Evolutionary conservation across 2,113 vertebrate species (phyloP).

Genomic region (Lepisosteus oculatus): DNA sequence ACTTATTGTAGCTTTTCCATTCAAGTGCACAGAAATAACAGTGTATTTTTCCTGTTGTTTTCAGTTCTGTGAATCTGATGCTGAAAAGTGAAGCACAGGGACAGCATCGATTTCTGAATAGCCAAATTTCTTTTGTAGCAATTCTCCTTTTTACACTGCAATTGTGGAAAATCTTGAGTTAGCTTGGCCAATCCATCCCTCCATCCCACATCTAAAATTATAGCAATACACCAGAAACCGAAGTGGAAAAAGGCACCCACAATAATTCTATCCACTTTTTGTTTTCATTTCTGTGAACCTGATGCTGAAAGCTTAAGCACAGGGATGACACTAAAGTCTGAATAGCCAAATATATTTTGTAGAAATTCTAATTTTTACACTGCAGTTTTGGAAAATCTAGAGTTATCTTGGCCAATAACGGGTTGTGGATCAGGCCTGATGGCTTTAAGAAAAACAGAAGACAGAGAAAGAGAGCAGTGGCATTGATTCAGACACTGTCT

Average conservation of each 20-base stretch:
- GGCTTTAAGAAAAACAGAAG: constrained; percentile 39
- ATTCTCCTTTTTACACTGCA: constrained; percentile 41
- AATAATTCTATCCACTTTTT: constrained; percentile 30
- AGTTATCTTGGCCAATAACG: not conserved
- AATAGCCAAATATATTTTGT: not conserved
- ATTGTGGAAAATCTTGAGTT: constrained; percentile 45
- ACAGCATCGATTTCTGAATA: constrained; percentile 41
- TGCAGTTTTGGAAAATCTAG: not conserved
- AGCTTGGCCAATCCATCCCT: constrained; percentile 53
- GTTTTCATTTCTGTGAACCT: not conserved
- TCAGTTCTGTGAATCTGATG: constrained; percentile 45
- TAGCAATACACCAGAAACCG: constrained; percentile 48
- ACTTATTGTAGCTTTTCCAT: constrained; percentile 23
- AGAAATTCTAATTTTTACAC: not conserved
- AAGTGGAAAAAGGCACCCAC: constrained; percentile 73
- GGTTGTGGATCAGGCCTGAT: constrained; percentile 42
- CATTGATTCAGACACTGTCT: constrained; percentile 41
- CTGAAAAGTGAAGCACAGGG: constrained; percentile 37
- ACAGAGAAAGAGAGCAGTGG: constrained; percentile 3
- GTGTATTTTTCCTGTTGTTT: constrained; percentile 41
- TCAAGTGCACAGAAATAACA: constrained; percentile 45
- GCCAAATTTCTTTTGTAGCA: constrained; percentile 41
- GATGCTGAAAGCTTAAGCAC: not conserved
- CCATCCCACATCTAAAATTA: constrained; percentile 74
- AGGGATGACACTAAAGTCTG: not conserved